Evolutionary conservation across 2,888 invertebrate species (phyloP).

Genomic region (Tipula confusa): DNA sequence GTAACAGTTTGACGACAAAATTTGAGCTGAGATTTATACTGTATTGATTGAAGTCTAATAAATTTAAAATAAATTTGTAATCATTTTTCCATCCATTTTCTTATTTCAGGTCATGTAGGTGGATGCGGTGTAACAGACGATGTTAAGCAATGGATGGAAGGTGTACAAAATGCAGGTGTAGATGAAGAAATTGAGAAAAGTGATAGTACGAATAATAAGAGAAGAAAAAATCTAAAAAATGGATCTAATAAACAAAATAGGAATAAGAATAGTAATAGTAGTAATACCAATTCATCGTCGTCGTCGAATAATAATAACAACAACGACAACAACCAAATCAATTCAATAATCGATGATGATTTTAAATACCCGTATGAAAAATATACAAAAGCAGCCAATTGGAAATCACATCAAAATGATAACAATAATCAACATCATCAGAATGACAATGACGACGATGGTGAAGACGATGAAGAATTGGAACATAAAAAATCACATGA

Average conservation of each 20-base stretch:
- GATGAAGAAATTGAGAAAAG: slow-evolving; percentile 52
- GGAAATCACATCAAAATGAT: slow-evolving; percentile 7
- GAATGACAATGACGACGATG: slow-evolving; percentile 34
- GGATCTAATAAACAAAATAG: slow-evolving; percentile 41
- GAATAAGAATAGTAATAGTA: slow-evolving; percentile 27
- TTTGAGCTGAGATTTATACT: background rate
- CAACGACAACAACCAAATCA: slow-evolving; percentile 36
- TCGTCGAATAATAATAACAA: slow-evolving; percentile 39
- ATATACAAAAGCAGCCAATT: slow-evolving; percentile 73
- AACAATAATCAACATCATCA: background rate
- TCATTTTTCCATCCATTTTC: background rate
- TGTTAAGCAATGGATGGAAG: slow-evolving; percentile 87
- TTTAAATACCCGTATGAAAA: slow-evolving; percentile 62
- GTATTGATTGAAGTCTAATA: background rate
- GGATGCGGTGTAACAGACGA: slow-evolving; percentile 88
- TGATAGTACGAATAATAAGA: slow-evolving; percentile 41
- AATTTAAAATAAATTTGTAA: background rate
- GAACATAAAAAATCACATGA: slow-evolving; percentile 47
- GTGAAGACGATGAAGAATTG: slow-evolving; percentile 44
- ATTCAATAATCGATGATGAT: slow-evolving; percentile 41
- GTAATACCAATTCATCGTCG: slow-evolving; percentile 39
- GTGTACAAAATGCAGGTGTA: slow-evolving; percentile 73
- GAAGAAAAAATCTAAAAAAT: slow-evolving; percentile 48
- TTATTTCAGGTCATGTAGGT: slow-evolving; percentile 65
- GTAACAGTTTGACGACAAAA: too few relatives aligned